Conservation (phyloP, 2,888 invertebrate genomes). For the Meliscaeva auricollis region DNA sequence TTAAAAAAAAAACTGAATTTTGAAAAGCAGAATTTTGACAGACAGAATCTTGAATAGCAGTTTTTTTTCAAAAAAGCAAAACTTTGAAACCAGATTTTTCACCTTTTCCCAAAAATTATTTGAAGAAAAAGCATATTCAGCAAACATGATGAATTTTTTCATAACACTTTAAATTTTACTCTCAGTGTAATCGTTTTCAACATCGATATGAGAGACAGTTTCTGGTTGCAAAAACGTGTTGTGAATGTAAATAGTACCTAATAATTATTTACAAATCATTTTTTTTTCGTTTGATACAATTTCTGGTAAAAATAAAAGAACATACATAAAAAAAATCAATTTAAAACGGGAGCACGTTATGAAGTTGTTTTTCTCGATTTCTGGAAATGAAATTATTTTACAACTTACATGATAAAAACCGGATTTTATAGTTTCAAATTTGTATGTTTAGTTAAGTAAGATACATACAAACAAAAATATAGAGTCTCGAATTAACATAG, state of each 20-base stretch:
- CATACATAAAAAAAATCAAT: not conserved
- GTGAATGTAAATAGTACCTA: conserved; percentile 31
- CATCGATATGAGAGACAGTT: not conserved
- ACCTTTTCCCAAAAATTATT: no score
- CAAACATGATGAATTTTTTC: no score
- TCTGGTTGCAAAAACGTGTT: conserved; percentile 41
- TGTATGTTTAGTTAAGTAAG: not conserved
- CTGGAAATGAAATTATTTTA: not conserved
- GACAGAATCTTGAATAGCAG: no score
- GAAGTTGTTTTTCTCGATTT: conserved; percentile 49
- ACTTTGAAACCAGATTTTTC: no score
- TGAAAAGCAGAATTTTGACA: no score
- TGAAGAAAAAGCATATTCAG: no score
- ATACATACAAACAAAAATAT: not conserved
- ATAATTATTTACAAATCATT: conserved; percentile 2
- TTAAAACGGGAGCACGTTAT: conserved; percentile 29
- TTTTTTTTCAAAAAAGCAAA: no score
- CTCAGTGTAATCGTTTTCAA: conserved; percentile 17
- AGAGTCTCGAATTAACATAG: conserved; percentile 43
- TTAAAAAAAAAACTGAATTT: no score
- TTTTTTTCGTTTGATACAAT: not conserved
- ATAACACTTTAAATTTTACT: no score
- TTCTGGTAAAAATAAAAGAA: not conserved
- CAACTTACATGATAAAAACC: conserved; percentile 13
- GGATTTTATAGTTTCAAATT: conserved; percentile 26